Evolutionary conservation across 2,888 invertebrate genomes (phyloP), one percentile per base, ranked within the genome.

Genomic region (Oscheius sp.): DNA sequence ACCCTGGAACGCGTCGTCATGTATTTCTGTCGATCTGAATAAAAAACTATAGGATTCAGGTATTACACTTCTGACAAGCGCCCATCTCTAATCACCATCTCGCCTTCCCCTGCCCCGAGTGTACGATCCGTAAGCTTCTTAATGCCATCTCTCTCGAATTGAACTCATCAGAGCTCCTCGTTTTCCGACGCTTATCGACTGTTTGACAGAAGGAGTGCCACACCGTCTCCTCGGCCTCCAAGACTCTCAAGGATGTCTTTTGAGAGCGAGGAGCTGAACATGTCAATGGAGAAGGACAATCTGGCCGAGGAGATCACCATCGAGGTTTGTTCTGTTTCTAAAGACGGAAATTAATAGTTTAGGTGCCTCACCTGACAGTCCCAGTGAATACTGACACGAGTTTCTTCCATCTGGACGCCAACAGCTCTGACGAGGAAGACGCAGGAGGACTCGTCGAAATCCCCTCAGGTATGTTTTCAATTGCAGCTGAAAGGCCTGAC

Each of bases 1-100:
- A 75, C 75, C 13, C 47, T 75, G 47, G 75, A 75, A 51, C 75
- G 75, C 2, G 75, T 75, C 1, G 75, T 75, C 13, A 37, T 62
- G 55, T 75, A 42, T 42, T 42, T 42, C 42, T 42, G 7, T 7
- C 7, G 42, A 5, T 42, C 42, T 42, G 7, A 3, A 21, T 21
- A 21, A 42, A 42, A 42, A 42, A 42, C 42, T 42, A 42, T 7
- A 5, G 4, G 42, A 42, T 42, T 42, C 42, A 42, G 42, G 42
- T 42, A 71, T 42, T 75, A 70, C 33, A 70, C 70, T 2, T 66
- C 68, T 13, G 74, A 70, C 47, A 74, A 70, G 33, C 57, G 73
- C 32, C 73, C 65, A 4, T 73, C 73, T 21, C 33, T 73, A 1
- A 50, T 60, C 21, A 42, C 74, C 13, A 11, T 53, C 21, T 74